Conservation (phyloP, 2,888 invertebrate genomes). For the Drosophila borborema region DNA sequence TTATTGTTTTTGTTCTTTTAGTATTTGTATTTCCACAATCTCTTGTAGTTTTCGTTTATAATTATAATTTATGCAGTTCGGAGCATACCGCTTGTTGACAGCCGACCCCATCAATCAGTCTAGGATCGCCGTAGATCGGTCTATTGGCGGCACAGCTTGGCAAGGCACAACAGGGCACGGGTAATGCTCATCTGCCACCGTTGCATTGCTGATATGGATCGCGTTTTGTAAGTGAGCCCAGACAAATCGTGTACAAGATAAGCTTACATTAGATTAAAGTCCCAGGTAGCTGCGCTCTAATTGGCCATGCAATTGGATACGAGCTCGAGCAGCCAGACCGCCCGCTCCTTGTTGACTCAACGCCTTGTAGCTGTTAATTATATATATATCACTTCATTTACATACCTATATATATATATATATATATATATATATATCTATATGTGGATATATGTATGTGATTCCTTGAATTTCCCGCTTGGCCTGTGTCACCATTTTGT, state of each 20-base stretch:
- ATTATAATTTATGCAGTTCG: slow-evolving; percentile 80
- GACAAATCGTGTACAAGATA: slow-evolving; percentile 63
- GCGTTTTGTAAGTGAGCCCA: slow-evolving; percentile 55
- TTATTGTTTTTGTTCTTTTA: neutral
- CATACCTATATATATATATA: neutral
- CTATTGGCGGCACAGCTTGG: slow-evolving; percentile 44
- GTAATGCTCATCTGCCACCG: slow-evolving; percentile 55
- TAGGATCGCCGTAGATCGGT: slow-evolving; percentile 33
- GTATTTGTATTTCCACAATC: slow-evolving; percentile 12
- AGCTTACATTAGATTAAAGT: slow-evolving; percentile 32
- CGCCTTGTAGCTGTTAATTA: slow-evolving; percentile 61
- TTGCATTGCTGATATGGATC: slow-evolving; percentile 46
- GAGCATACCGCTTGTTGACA: slow-evolving; percentile 69
- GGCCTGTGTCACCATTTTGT: slow-evolving; percentile 41
- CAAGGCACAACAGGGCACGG: slow-evolving; percentile 33
- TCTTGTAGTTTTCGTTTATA: slow-evolving; percentile 57
- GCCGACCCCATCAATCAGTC: slow-evolving; percentile 66
- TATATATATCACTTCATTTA: slow-evolving; percentile 71
- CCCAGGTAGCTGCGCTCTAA: slow-evolving; percentile 41
- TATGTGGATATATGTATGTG: neutral
- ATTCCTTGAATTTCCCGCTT: slow-evolving; percentile 30
- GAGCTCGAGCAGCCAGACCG: slow-evolving; percentile 4
- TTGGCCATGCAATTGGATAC: slow-evolving; percentile 58
- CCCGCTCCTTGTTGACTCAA: slow-evolving; percentile 43
- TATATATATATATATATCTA: neutral